Conservation (phyloP, 2,797 vertebrate species). For the Antrozous pallidus region DNA sequence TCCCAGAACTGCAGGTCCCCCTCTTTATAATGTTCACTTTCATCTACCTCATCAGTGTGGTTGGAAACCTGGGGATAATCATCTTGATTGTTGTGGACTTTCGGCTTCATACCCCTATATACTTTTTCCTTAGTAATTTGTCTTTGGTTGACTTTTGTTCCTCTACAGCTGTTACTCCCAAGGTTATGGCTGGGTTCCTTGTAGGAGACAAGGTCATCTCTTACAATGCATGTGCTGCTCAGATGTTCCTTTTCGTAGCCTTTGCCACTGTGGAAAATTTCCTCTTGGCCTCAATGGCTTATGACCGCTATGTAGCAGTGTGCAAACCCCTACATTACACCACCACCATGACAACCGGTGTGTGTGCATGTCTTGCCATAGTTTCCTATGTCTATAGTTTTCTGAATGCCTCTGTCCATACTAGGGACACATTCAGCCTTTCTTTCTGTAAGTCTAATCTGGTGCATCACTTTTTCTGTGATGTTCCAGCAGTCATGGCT, state of each 20-base stretch:
- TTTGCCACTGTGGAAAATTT: not conserved
- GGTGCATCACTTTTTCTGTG: conserved; percentile 18
- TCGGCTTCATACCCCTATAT: not conserved
- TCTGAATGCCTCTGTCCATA: not conserved
- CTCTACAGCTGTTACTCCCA: not conserved
- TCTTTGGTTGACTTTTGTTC: not conserved
- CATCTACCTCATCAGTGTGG: not conserved
- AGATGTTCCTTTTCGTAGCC: not conserved
- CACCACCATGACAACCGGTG: not conserved
- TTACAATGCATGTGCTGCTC: not conserved
- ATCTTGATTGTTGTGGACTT: not conserved
- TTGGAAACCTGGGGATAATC: not conserved
- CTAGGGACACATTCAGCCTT: not conserved
- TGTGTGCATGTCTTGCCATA: not conserved
- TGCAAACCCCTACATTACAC: not conserved
- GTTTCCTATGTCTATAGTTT: not conserved
- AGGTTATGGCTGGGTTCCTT: not conserved
- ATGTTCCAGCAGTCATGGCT: not conserved
- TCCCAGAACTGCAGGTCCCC: not conserved
- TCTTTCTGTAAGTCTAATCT: not conserved
- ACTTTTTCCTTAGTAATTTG: conserved; percentile 18
- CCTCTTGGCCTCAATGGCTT: not conserved
- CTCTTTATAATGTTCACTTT: not conserved
- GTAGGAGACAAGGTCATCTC: not conserved
- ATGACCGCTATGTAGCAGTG: not conserved